A percentile compares a stretch with the other conserved stretches of the same genome.
Evolutionary conservation across 2,113 vertebrate genomes (phyloP).

Genomic region (Sphyrna mokarran): DNA sequence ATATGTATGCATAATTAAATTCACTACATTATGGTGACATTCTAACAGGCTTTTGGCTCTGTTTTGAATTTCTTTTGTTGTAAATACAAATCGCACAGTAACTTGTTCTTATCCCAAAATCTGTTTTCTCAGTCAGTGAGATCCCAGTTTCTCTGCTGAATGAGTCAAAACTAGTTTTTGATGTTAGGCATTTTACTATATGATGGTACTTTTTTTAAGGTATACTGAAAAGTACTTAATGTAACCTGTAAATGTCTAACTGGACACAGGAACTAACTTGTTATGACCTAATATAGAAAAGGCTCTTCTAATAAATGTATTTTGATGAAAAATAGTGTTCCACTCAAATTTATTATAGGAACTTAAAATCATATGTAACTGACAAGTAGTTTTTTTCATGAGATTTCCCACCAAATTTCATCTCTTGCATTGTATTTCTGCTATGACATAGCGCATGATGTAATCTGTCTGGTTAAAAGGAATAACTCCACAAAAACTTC

Average conservation of each 20-base stretch:
- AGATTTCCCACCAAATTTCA: not conserved
- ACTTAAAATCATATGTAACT: not conserved
- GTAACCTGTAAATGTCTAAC: conserved; percentile 48
- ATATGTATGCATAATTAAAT: conserved; percentile 38
- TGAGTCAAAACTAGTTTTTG: not conserved
- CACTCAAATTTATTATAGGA: not conserved
- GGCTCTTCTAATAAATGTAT: not conserved
- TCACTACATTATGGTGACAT: conserved; percentile 49
- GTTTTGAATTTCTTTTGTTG: not conserved
- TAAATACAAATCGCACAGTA: not conserved
- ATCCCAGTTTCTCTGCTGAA: not conserved
- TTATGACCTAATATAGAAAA: not conserved
- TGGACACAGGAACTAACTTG: conserved; percentile 25
- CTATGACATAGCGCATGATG: not conserved
- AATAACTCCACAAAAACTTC: not conserved
- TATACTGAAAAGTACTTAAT: conserved; percentile 55
- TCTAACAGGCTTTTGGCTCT: conserved; percentile 39
- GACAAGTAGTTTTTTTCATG: not conserved
- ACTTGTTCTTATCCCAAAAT: not conserved
- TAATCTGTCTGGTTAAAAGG: not conserved
- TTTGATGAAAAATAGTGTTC: not conserved
- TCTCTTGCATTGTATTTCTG: not conserved
- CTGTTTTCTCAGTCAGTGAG: not conserved
- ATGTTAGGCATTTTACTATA: conserved; percentile 51
- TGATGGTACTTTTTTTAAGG: conserved; percentile 60